Evolutionary conservation across 2,797 vertebrate genomes (phyloP).

Genomic region (Yasuhikotakia modesta): DNA sequence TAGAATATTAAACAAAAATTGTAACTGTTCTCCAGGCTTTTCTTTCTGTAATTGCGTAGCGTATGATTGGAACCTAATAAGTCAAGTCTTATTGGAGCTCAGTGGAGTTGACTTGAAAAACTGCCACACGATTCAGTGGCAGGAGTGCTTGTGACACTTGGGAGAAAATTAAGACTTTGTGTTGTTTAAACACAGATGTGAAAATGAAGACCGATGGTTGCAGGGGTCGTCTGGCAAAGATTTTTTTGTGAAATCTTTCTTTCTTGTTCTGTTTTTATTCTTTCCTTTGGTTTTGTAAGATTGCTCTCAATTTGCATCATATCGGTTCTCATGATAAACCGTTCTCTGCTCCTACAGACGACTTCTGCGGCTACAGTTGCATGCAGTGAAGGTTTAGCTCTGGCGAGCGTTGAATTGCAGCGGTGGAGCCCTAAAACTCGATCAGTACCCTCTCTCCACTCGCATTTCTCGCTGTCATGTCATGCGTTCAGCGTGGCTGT

Average conservation of each 20-base stretch:
- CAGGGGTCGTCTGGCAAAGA: neutral
- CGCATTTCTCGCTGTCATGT: slow-evolving; percentile 15
- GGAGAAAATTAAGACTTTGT: neutral
- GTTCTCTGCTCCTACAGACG: neutral
- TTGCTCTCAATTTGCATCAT: slow-evolving; percentile 58
- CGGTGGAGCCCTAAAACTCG: neutral
- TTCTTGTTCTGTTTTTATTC: slow-evolving; percentile 35
- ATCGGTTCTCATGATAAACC: slow-evolving; percentile 21
- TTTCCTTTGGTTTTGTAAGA: slow-evolving; percentile 46
- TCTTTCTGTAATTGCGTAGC: neutral
- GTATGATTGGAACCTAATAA: neutral
- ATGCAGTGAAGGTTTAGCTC: slow-evolving; percentile 27
- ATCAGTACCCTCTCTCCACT: slow-evolving; percentile 7
- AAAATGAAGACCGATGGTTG: neutral
- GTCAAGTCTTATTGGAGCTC: neutral
- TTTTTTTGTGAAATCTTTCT: slow-evolving; percentile 31
- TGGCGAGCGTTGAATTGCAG: neutral
- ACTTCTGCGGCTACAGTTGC: slow-evolving; percentile 6
- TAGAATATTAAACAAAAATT: neutral
- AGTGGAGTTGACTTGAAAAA: neutral
- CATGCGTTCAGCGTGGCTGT: slow-evolving; percentile 16
- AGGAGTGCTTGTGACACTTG: neutral
- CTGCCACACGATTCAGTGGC: neutral
- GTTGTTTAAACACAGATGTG: neutral
- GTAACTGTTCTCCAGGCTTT: no score